Conservation (phyloP, 2,113 vertebrate species). For the Austrofundulus limnaeus region DNA sequence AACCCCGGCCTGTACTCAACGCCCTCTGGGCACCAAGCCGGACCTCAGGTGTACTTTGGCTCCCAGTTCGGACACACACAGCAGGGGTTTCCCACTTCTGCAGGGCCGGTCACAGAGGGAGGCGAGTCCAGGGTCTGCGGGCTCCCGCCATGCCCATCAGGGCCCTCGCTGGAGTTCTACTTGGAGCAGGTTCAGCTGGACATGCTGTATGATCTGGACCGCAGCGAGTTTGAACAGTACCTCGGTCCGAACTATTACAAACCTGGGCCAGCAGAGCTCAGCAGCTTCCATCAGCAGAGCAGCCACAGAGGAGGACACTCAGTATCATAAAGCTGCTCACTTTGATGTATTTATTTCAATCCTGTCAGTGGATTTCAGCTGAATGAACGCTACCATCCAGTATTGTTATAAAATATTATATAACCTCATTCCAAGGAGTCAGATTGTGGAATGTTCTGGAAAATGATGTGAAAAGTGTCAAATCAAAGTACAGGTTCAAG, state of each 20-base stretch:
- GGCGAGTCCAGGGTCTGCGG: constrained; percentile 75
- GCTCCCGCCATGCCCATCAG: constrained; percentile 57
- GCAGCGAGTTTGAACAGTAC: constrained; percentile 94
- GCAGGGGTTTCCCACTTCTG: constrained; percentile 56
- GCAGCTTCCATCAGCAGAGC: constrained; percentile 70
- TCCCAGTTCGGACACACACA: constrained; percentile 54
- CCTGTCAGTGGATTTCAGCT: background rate
- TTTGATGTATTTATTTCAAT: constrained; percentile 63
- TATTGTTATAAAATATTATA: too few species aligned
- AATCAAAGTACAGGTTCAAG: too few species aligned
- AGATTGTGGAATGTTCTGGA: too few species aligned
- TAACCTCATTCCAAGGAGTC: too few species aligned
- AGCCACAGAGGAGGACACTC: constrained; percentile 46
- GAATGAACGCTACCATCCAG: constrained; percentile 9
- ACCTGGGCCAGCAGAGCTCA: constrained; percentile 70
- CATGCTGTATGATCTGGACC: constrained; percentile 90
- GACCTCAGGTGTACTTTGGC: constrained; percentile 66
- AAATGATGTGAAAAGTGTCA: too few species aligned
- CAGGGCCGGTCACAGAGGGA: constrained; percentile 71
- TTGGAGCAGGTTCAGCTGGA: constrained; percentile 84
- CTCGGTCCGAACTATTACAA: constrained; percentile 78
- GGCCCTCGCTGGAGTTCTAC: constrained; percentile 74
- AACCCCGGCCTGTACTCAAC: constrained; percentile 21
- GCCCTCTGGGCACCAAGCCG: constrained; percentile 70
- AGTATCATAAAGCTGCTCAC: constrained; percentile 24